Conservation (phyloP, 2,113 vertebrate species). For the Cnemophilus loriae region DNA sequence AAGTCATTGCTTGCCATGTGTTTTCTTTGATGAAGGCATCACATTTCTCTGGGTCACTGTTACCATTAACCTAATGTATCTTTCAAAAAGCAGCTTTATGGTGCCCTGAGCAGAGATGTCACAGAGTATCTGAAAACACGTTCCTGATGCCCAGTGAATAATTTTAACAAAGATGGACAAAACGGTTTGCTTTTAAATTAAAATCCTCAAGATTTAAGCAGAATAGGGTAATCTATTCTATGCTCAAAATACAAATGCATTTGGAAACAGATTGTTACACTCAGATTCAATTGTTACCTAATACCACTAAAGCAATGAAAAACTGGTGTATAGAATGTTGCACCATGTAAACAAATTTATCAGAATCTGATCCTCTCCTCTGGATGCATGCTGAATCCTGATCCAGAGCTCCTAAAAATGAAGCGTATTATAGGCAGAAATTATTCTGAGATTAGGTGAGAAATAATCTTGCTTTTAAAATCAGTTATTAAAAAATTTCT, state of each 20-base stretch:
- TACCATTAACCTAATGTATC: constrained; percentile 52
- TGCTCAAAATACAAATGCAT: neutral
- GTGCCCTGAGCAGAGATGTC: neutral
- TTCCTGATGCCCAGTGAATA: neutral
- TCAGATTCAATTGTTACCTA: neutral
- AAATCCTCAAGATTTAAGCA: neutral
- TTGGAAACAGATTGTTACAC: neutral
- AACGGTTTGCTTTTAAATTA: neutral
- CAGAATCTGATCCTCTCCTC: neutral
- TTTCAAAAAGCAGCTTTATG: constrained; percentile 2
- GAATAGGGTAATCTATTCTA: neutral
- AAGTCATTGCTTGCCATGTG: neutral
- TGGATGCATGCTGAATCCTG: neutral
- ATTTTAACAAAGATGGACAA: neutral
- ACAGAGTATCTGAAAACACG: neutral
- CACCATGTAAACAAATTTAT: neutral
- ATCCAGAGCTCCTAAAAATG: neutral
- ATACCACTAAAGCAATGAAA: neutral
- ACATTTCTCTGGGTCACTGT: constrained; percentile 41
- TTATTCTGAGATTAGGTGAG: neutral
- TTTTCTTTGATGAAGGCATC: constrained; percentile 53
- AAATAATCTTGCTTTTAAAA: constrained; percentile 35
- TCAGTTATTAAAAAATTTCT: neutral
- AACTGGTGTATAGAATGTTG: neutral
- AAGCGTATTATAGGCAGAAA: neutral